Base-by-base conservation (phyloP, 2,888 invertebrate genomes). In the Hypena proboscidalis region DNA sequence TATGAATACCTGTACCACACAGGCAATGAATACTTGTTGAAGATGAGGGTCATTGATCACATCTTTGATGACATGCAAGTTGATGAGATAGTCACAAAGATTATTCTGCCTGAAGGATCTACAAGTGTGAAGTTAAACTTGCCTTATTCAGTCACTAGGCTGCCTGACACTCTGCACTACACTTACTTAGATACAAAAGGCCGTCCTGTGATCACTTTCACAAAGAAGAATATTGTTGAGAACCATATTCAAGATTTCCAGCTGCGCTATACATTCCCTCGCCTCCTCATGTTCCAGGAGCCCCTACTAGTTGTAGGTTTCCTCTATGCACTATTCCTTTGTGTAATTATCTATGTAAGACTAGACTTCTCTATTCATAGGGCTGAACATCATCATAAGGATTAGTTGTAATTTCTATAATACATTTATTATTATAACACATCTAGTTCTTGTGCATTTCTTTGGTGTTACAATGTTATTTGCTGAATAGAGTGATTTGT, bases 161-260 rank as follows among this genome's bases (percentile, higher is more conserved):
- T 94, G 14, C 90, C 95, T 0, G 96, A 98, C 76, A 93, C 93
- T 30, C 81, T 97, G 1, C 96, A 97, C 65, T 97, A 94, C 78
- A 99, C 99, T 2, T 99, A 99, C 80, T 92, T 99, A 71, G 99
- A 99, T 80, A 97, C 97, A 0, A 94, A 95, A 61, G 99, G 99
- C 0, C 94, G 99, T 38, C 96, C 97, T 0, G 97, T 99, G 0
- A 92, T 99, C 38, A 92, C 94, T 4, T 93, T 98, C 39, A 92
- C 93, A 1, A 96, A 97, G 81, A 93, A 87, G 10, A 98, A 99
- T 89, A 89, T 99, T 49, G 97, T 98, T 0, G 98, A 99, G 76
- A 96, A 97, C 76, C 99, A 99, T 77, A 99, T 99, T 72, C 96
- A 98, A 84, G 97, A 97, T 83, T 97, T 99, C 80, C 95, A 96